These are phyloP conservation scores for Pseudomyrmex pallidus DNA, from an alignment of 1,140 invertebrate genomes.

Conservation along the genomic window DNA sequence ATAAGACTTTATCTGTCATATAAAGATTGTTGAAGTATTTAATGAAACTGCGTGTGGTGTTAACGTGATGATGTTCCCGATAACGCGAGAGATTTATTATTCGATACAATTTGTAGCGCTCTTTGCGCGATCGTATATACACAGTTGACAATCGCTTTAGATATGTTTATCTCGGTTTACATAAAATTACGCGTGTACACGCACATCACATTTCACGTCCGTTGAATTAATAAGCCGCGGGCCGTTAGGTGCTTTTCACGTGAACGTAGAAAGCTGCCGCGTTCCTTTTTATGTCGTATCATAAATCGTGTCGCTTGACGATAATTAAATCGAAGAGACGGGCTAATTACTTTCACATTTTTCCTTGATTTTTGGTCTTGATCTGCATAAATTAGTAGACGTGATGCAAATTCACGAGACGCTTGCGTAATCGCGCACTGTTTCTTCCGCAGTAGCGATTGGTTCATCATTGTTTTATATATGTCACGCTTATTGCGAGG, in stretches of 20 bases:
- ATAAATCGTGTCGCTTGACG: constrained; percentile 16
- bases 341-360: constrained; percentile 50
- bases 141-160: constrained; percentile 3
- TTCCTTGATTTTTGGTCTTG: constrained; percentile 32
- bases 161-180: constrained; percentile 25
- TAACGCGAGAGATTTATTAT: constrained; percentile 13
- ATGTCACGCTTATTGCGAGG: not conserved
- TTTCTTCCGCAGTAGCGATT: not conserved
- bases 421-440: constrained; percentile 16
- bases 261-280: constrained; percentile 18
- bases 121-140: not conserved
- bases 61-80: not conserved
- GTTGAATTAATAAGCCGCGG: not conserved
- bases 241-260: constrained; percentile 12
- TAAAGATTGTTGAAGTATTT: not conserved
- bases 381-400: constrained; percentile 49
- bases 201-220: not conserved
- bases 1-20: not conserved
- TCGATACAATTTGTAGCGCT: constrained; percentile 7
- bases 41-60: not conserved
- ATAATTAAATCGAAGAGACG: constrained; percentile 24
- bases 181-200: not conserved
- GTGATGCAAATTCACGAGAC: constrained; percentile 19
- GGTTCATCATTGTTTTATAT: constrained; percentile 23
- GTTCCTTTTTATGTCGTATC: constrained; percentile 2